Base-by-base conservation (phyloP, 2,113 vertebrate genomes). In the Tetraodon nigroviridis region DNA sequence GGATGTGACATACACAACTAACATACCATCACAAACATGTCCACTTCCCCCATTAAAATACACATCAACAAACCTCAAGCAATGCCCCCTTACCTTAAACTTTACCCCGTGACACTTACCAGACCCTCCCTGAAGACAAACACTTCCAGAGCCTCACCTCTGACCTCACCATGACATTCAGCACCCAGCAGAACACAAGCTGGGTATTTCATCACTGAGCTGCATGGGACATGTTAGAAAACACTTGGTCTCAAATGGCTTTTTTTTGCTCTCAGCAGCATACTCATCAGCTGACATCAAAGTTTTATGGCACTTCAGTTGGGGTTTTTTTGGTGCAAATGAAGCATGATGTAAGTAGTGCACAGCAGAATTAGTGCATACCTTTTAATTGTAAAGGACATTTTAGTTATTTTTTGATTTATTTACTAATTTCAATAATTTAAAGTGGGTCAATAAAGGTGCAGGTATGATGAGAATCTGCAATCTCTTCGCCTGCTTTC, bases 111-210 rank as follows among this genome's bases (percentile, higher is more conserved):
- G 79, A 81, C 83, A 78, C 70, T 12, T n/a, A 57, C 68, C 66
- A 75, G 75, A 69, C 71, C 64, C 78, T 78, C 73, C 77, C 75
- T 56, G 40, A 75, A 68, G 57, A 67, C 78, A 87, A 82, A 83
- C 78, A 81, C 75, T 74, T 61, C 53, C 54, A 45, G 52, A 2
- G 10, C 63, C 54, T 81, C 73, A 80, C 82, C 79, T 71, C 51
- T 71, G 79, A 84, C 77, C 81, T 74, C 29, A 40, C 58, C 52
- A 64, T 58, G 64, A 71, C 62, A 67, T 37, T 56, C 64, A 60
- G 58, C 52, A 55, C 48, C 20, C 63, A 61, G 37, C 61, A 71
- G 69, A 62, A 76, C 75, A 49, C 1, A 2, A 66, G 56, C 51
- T 22, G 47, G 64, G 18, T 51, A 64, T 76, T 82, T 63, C 61